Conservation (phyloP, 2,888 invertebrate species). For the Caenorhabditis uteleia region DNA sequence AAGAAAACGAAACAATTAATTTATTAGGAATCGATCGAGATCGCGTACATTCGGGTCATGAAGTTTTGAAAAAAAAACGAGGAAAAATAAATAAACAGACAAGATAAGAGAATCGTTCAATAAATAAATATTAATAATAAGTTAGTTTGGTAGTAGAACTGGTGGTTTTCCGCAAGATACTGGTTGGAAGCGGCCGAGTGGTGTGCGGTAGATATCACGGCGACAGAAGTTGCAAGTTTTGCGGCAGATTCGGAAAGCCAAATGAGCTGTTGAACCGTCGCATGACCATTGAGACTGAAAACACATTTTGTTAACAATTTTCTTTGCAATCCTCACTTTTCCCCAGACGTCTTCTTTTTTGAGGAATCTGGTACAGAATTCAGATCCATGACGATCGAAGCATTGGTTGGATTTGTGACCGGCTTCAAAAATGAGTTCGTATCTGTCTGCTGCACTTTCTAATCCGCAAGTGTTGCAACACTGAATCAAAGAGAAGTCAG, state of each 20-base stretch:
- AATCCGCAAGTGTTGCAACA: constrained; percentile 64
- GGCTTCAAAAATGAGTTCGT: constrained; percentile 57
- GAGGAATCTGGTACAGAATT: constrained; percentile 59
- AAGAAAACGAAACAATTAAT: background rate
- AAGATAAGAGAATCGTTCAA: background rate
- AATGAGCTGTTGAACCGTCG: constrained; percentile 55
- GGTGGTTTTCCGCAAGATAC: constrained; percentile 41
- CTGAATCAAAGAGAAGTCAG: constrained; percentile 63
- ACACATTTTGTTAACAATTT: background rate
- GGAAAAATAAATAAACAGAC: background rate
- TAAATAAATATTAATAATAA: constrained; percentile 6
- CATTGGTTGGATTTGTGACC: constrained; percentile 53
- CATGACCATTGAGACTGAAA: constrained; percentile 58
- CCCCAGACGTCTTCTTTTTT: constrained; percentile 56
- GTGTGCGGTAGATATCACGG: constrained; percentile 54
- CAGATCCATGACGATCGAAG: constrained; percentile 58
- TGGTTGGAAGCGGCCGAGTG: constrained; percentile 40
- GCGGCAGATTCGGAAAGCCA: constrained; percentile 63
- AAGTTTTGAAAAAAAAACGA: constrained; percentile 1
- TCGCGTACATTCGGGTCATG: constrained; percentile 37
- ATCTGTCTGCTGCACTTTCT: constrained; percentile 55
- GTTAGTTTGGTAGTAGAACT: constrained; percentile 31
- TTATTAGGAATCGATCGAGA: constrained; percentile 45
- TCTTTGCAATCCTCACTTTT: constrained; percentile 13
- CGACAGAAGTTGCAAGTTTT: constrained; percentile 64